Conservation (phyloP, 2,113 vertebrate species). For the Crocuta crocuta region DNA sequence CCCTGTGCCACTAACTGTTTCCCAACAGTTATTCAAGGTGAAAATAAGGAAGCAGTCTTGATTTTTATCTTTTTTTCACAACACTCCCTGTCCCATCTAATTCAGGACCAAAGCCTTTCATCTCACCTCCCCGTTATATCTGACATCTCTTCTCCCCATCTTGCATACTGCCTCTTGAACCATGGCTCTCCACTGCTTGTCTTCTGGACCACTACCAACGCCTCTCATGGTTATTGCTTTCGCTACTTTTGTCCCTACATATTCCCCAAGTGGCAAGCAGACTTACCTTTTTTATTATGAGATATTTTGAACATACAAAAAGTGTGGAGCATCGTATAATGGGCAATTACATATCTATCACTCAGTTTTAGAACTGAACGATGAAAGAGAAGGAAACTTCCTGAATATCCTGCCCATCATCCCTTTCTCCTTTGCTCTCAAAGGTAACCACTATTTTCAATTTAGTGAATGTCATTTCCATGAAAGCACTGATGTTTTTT, state of each 20-base stretch:
- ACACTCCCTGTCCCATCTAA: background rate
- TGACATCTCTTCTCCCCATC: background rate
- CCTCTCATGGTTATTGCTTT: background rate
- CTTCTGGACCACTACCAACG: background rate
- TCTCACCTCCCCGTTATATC: background rate
- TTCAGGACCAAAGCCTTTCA: background rate
- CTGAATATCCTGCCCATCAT: background rate
- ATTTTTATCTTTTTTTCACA: background rate
- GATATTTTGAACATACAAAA: background rate
- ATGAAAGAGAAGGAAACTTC: background rate
- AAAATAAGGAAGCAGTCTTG: background rate
- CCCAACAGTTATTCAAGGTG: background rate
- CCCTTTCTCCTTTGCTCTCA: background rate
- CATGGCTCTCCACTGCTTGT: background rate
- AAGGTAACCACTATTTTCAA: background rate
- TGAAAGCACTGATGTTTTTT: background rate
- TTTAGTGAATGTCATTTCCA: background rate
- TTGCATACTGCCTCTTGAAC: background rate
- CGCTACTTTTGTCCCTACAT: background rate
- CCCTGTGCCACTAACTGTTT: background rate
- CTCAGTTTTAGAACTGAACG: background rate
- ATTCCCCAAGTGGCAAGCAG: background rate
- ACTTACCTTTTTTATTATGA: background rate
- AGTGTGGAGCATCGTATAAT: background rate
- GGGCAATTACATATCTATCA: background rate